These are phyloP conservation scores for Parapsyche elsis DNA, from an alignment of 1,140 invertebrate species.

Conservation along the genomic window DNA sequence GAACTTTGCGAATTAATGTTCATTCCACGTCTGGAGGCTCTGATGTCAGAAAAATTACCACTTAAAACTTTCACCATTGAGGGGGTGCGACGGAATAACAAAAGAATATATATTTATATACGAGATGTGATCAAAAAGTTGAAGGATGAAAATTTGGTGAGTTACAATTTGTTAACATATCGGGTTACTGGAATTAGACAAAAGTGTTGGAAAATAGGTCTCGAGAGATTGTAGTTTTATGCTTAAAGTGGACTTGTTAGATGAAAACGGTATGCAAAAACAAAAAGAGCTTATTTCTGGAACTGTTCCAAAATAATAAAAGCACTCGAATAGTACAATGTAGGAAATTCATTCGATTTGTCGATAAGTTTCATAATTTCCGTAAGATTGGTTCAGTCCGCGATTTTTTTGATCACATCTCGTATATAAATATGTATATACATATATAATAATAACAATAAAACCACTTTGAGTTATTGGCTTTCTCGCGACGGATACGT, in stretches of 20 bases:
- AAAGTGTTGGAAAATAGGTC: too few species aligned
- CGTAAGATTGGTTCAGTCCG: too few species aligned
- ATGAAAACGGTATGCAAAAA: not conserved
- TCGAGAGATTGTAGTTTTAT: too few species aligned
- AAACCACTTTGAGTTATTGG: slow-evolving; percentile 3
- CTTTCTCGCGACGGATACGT: not conserved
- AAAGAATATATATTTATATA: slow-evolving; percentile 37
- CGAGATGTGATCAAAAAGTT: not conserved
- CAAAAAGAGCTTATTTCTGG: not conserved
- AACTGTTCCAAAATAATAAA: slow-evolving; percentile 1
- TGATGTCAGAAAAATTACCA: slow-evolving; percentile 53
- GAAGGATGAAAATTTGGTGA: too few species aligned
- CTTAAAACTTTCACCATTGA: slow-evolving; percentile 49
- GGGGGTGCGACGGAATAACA: slow-evolving; percentile 31
- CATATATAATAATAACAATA: not conserved
- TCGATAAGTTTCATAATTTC: too few species aligned
- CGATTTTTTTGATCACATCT: too few species aligned
- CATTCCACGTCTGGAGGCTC: slow-evolving; percentile 41
- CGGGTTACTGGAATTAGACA: too few species aligned
- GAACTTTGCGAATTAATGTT: slow-evolving; percentile 55
- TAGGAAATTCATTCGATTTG: not conserved
- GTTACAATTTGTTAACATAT: too few species aligned
- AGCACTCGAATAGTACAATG: not conserved
- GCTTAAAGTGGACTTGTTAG: not conserved
- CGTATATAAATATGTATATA: too few species aligned